A percentile compares a stretch with the other conserved stretches of the same genome.
phyloP scores from a whole-genome alignment of 1,140 invertebrate genomes.

The Pogonus chalceus region DNA sequence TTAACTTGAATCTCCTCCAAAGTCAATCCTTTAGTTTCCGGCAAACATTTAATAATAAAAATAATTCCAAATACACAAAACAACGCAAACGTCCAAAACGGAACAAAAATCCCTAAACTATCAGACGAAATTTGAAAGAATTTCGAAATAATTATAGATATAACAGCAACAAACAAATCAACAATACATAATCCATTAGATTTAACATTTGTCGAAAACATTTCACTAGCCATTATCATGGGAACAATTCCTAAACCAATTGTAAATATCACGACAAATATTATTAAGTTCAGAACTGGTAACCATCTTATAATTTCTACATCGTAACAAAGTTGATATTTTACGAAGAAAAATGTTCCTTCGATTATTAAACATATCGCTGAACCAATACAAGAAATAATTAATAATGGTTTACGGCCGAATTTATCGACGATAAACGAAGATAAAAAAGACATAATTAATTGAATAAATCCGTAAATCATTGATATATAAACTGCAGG shows the following conservation, averaged over 20 bases:
- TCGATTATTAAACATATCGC: constrained; percentile 42
- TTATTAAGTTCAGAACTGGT: constrained; percentile 50
- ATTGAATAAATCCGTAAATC: constrained; percentile 57
- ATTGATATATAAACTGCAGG: constrained; percentile 50
- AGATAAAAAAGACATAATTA: constrained; percentile 50
- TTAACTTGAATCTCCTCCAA: constrained; percentile 44
- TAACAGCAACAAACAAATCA: constrained; percentile 52
- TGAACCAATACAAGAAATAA: constrained; percentile 46
- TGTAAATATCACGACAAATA: no score
- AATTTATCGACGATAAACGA: constrained; percentile 57
- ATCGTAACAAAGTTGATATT: constrained; percentile 31
- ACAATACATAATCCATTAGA: constrained; percentile 52
- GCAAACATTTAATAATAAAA: constrained; percentile 54
- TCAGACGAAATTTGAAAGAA: constrained; percentile 54
- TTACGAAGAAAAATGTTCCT: constrained; percentile 49
- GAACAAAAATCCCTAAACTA: constrained; percentile 50
- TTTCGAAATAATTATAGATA: constrained; percentile 58
- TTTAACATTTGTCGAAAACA: constrained; percentile 55
- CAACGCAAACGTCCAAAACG: constrained; percentile 69
- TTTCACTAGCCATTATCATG: constrained; percentile 54
- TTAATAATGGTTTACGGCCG: constrained; percentile 58
- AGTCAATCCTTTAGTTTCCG: constrained; percentile 74
- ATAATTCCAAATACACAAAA: no score
- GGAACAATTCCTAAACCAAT: constrained; percentile 58
- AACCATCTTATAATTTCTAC: constrained; percentile 41